Evolutionary conservation across 2,888 invertebrate genomes (phyloP), one percentile per base, ranked within the genome.

Genomic region (Punctoribates punctum): DNA sequence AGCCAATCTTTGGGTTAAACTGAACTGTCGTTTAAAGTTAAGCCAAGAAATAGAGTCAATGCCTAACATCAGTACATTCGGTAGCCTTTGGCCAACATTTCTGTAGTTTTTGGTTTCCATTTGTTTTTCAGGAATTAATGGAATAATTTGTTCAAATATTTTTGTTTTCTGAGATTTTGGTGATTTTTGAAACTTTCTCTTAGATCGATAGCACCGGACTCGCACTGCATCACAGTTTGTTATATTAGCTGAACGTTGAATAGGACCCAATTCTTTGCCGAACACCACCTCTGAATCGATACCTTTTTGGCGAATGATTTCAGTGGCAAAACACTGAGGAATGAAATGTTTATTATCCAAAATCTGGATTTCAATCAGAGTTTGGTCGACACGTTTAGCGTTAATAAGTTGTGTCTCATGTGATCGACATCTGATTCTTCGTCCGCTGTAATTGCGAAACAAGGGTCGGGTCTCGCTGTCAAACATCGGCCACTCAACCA

Each of bases 31-130:
- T 25, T 88, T 86, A 76, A 92, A 87, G 82, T 94, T 92, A 60
- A 91, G 85, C 76, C 93, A 85, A 0, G 94, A 94, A 81, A 94
- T 89, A 65, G 92, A 91, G 82, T 94, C 94, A 81, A 95, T 89
- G 54, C 94, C 94, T 23, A 96, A 83, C 82, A 94, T 85, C 42
- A 94, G 84, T 0, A 95, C 88, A 82, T 89, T 91, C 23, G 89
- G 83, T 0, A 77, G 79, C 23, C 82, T 82, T 13, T 73, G 23
- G 1, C 34, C 27, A 17, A 54, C 11, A 0, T 62, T 51, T 67
- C 74, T n/a, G 13, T 74, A 62, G 1, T 74, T 27, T 20, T 67
- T 74, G 15, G 15, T 38, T 6, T 65, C 20, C 25, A 65, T 13
- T 5, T 25, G 23, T n/a, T 70, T 72, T 27, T n/a, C 25, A 11